Evolutionary conservation across 2,888 invertebrate genomes (phyloP), one percentile per base, ranked within the genome.

Genomic region (Drosophila imparisetae): DNA sequence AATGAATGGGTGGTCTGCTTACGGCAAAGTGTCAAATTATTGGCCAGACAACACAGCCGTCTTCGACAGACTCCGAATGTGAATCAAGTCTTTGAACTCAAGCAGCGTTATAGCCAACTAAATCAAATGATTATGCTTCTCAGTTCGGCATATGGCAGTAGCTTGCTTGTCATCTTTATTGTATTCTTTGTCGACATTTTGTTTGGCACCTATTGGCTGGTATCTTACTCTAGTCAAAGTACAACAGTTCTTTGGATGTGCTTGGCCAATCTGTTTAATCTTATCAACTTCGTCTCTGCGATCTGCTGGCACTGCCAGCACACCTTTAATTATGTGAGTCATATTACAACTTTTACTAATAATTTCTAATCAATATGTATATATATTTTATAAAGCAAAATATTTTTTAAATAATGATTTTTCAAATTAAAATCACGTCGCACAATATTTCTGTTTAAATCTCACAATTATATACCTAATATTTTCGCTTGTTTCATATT

Each of bases 281-380:
- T 84, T 21, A 63, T 78, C 0, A 27, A 86, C 11, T 57, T 90
- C 15, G 69, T 91, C 21, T 72, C 82, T 0, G 29, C 82, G 10
- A 62, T 84, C 13, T 92, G 91, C 74, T 92, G 91, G 92, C 85
- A 88, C 57, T 89, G 91, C 32, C 92, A 92, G 69, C 78, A 90
- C 42, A 85, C 90, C 52, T 65, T 65, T 21, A 86, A 89, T 60
- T 75, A 90, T 72, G 92, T 92, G 76, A 86, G 89, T 52, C 11
- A 7, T 15, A 1, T 13, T 21, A 21, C 6, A 21, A 7, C n/a
- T 11, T 21, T 4, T 21, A 11, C 11, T 45, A 21, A 21, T 24
- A 2, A n/a, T n/a, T 45, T 45, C 15, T 13, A 13, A 45, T 32
- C 11, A 32, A 32, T 0, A 45, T 21, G 4, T 0, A 4, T 40